phyloP scores from a whole-genome alignment of 1,140 invertebrate genomes.

The Cydia pomonella region DNA sequence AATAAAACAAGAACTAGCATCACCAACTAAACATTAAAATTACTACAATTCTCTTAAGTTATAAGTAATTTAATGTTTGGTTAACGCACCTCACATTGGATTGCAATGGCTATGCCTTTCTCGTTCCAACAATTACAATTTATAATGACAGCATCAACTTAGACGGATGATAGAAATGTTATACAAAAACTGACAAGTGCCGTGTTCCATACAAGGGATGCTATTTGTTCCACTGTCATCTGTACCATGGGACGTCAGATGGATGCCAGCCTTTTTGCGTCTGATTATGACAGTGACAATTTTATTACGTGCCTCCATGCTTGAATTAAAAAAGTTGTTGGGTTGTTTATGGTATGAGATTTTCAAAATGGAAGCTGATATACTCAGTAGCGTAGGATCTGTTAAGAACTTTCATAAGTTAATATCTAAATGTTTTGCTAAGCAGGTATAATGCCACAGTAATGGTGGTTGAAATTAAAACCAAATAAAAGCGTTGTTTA shows the following conservation, averaged over 20 bases:
- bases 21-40: background rate
- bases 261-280: background rate
- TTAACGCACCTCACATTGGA: background rate
- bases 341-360: conserved; percentile 15
- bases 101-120: background rate
- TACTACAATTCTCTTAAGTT: background rate
- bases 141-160: conserved; percentile 15
- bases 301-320: background rate
- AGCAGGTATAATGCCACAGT: too few species aligned
- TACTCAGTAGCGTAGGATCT: too few species aligned
- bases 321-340: background rate
- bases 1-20: too few species aligned
- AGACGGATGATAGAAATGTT: conserved; percentile 30
- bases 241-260: background rate
- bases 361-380: background rate
- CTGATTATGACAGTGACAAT: conserved; percentile 7
- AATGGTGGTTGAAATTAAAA: too few species aligned
- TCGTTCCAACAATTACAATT: conserved; percentile 15
- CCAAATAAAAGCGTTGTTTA: too few species aligned
- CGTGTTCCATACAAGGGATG: conserved; percentile 10
- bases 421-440: background rate
- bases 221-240: conserved; percentile 19
- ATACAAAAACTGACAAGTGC: conserved; percentile 15
- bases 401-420: background rate
- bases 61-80: background rate